Conservation (phyloP, 2,113 vertebrate species). For the Callionymus lyra region DNA sequence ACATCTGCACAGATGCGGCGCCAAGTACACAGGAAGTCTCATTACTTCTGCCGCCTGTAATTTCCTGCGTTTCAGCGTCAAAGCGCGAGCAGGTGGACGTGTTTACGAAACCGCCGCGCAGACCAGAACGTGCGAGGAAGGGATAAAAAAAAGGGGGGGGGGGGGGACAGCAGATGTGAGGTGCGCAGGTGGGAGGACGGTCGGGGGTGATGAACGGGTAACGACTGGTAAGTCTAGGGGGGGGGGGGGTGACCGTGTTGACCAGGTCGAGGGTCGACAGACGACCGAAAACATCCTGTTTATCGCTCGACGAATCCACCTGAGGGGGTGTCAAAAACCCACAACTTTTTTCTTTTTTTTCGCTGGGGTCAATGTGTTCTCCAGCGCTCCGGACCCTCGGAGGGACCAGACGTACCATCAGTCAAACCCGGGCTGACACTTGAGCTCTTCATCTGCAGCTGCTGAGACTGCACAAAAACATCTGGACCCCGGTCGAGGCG, state of each 20-base stretch:
- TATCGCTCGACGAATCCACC: slow-evolving; percentile 57
- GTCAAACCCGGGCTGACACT: no score
- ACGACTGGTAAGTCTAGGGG: slow-evolving; percentile 19
- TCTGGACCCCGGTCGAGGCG: slow-evolving; percentile 37
- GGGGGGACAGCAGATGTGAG: background rate
- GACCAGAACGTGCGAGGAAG: slow-evolving; percentile 7
- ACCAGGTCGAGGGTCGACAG: no score
- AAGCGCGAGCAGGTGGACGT: no score
- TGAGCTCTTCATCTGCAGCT: slow-evolving; percentile 26
- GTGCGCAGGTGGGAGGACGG: background rate
- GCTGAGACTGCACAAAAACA: slow-evolving; percentile 41
- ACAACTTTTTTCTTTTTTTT: no score
- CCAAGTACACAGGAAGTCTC: background rate
- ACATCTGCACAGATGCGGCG: background rate
- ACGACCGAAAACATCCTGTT: slow-evolving; percentile 70
- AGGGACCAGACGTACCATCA: no score
- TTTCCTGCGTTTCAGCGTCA: background rate
- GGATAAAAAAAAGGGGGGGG: background rate
- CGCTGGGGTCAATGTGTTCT: slow-evolving; percentile 34
- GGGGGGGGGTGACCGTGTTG: slow-evolving; percentile 4
- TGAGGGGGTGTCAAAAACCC: background rate
- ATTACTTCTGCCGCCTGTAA: slow-evolving; percentile 1
- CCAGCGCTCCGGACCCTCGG: background rate
- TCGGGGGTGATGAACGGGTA: slow-evolving; percentile 29
- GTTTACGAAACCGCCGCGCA: background rate